Conservation (phyloP, 2,797 vertebrate genomes). For the Mallotus villosus region DNA sequence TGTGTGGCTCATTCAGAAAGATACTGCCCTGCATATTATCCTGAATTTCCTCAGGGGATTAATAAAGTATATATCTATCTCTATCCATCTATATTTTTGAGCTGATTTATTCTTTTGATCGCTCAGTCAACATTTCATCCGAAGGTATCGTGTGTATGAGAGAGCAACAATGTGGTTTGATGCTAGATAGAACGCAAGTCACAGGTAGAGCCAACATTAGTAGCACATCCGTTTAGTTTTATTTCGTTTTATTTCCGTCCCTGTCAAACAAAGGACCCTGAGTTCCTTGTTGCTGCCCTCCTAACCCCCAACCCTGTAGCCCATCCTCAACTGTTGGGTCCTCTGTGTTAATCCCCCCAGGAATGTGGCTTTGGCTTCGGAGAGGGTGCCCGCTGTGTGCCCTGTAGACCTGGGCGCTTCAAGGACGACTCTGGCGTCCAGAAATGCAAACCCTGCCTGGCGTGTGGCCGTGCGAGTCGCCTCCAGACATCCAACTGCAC, state of each 20-base stretch:
- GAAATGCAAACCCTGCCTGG: conserved; percentile 85
- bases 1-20: background rate
- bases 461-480: conserved; percentile 79
- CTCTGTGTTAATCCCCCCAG: conserved; percentile 76
- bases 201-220: too few relatives aligned
- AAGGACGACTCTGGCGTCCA: conserved; percentile 86
- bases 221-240: background rate
- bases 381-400: conserved; percentile 83
- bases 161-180: too few relatives aligned
- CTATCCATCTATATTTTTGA: too few relatives aligned
- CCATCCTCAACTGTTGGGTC: conserved; percentile 61
- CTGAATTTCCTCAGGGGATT: too few relatives aligned
- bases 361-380: conserved; percentile 89
- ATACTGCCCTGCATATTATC: too few relatives aligned
- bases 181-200: too few relatives aligned
- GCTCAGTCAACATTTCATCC: too few relatives aligned
- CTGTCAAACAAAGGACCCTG: background rate
- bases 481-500: conserved; percentile 86
- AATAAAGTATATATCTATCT: too few relatives aligned
- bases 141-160: too few relatives aligned
- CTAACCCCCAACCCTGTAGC: background rate
- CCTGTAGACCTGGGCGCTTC: conserved; percentile 83
- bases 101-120: too few relatives aligned
- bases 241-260: background rate
- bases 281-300: too few relatives aligned